Evolutionary conservation across 2,888 invertebrate species (phyloP), one percentile per base, ranked within the genome.

Genomic region (Limenitis camilla): DNA sequence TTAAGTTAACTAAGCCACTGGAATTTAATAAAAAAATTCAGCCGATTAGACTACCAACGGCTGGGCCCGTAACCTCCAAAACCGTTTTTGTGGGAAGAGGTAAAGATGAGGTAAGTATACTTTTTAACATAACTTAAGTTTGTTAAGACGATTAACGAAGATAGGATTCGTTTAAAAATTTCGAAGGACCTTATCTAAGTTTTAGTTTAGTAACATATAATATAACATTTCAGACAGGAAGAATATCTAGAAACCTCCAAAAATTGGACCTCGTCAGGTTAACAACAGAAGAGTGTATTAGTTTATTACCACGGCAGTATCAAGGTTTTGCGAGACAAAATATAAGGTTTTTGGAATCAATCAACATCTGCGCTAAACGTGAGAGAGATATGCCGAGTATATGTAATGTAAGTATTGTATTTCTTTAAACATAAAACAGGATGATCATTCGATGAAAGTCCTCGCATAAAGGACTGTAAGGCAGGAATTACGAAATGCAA

Each of bases 71-170:
- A 7, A 40, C 7, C 1, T 36, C 53, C 6, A 36, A 35, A 8
- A 27, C 52, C 9, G 9, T 27, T 5, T 49, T 58, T n/a, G 56
- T 59, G 38, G 58, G 61, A 6, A 57, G 58, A 49, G 58, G 60
- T 0, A 36, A 5, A 6, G 54, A 63, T 45, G 58, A 62, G 60
- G 63, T 66, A 56, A 31, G 49, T 19, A 19, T 4, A 19, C 19
- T 19, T 19, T 19, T 3, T 19, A 3, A 2, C 19, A 3, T 19
- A 19, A 19, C 19, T 1, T 2, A 19, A 19, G 1, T n/a, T n/a
- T n/a, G n/a, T n/a, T n/a, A n/a, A n/a, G n/a, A n/a, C n/a, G n/a
- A n/a, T n/a, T n/a, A n/a, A n/a, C n/a, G n/a, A 19, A 19, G 3
- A 19, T 1, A 19, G 3, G 19, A 19, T 19, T 19, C 3, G 19